Evolutionary conservation across 1,140 invertebrate genomes (phyloP).

Genomic region (Octopus bimaculoides): DNA sequence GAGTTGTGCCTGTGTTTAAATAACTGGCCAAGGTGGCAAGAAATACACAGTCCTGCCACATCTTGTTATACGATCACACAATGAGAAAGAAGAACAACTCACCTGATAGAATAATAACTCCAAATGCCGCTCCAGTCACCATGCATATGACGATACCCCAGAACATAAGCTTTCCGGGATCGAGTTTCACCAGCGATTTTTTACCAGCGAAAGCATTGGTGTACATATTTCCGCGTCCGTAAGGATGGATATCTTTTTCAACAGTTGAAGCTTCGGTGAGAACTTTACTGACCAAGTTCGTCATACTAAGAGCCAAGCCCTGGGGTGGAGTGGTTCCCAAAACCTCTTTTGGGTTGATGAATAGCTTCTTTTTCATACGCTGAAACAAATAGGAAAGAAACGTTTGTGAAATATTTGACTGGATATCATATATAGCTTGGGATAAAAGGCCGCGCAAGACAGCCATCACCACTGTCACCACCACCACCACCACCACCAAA

Average conservation of each 20-base stretch:
- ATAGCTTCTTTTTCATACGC: neutral
- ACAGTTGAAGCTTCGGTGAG: conserved; percentile 14
- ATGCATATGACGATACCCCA: conserved; percentile 7
- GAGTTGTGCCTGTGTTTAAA: no score
- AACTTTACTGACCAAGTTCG: conserved; percentile 8
- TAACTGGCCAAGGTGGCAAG: no score
- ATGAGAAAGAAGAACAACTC: neutral
- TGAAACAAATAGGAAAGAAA: neutral
- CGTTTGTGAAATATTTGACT: no score
- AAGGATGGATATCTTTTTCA: conserved; percentile 1
- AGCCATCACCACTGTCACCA: no score
- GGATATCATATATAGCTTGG: no score
- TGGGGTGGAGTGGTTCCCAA: conserved; percentile 25
- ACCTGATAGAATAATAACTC: conserved; percentile 6
- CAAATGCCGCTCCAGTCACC: neutral
- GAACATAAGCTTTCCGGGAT: conserved; percentile 8
- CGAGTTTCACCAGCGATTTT: neutral
- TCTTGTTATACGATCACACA: no score
- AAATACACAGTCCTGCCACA: no score
- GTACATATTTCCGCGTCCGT: conserved; percentile 11
- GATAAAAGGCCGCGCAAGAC: no score
- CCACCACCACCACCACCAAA: no score
- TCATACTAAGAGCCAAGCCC: conserved; percentile 12
- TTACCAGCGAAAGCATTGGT: conserved; percentile 5
- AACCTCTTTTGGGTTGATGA: conserved; percentile 25